These are phyloP conservation scores for Diaphora mendica DNA, from an alignment of 2,888 invertebrate species.

Conservation along the genomic window DNA sequence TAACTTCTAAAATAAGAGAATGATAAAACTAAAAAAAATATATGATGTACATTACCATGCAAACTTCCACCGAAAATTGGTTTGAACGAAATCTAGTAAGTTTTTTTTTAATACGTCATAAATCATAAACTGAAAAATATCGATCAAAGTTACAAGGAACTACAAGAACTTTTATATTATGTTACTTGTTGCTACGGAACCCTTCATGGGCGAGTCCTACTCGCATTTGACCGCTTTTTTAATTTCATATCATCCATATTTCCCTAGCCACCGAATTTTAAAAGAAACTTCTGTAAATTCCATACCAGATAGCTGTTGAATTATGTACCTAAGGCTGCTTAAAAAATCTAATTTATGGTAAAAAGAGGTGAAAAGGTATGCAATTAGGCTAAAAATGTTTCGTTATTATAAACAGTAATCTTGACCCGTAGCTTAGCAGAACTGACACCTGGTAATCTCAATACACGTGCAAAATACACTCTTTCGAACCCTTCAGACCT, in stretches of 20 bases:
- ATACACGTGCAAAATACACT: constrained; percentile 13
- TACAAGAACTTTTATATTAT: too few species aligned
- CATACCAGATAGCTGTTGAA: background rate
- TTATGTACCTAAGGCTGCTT: background rate
- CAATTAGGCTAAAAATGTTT: constrained; percentile 10
- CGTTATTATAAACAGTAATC: constrained; percentile 18
- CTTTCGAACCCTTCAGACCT: constrained; percentile 15
- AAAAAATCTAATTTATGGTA: background rate
- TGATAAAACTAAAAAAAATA: too few species aligned
- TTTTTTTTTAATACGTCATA: too few species aligned
- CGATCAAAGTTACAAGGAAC: too few species aligned
- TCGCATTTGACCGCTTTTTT: too few species aligned
- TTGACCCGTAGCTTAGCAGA: constrained; percentile 23
- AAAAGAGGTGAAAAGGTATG: constrained; percentile 10
- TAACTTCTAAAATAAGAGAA: too few species aligned
- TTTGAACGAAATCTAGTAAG: too few species aligned
- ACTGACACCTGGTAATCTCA: constrained; percentile 16
- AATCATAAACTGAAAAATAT: too few species aligned
- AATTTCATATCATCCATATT: background rate
- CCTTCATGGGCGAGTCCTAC: too few species aligned
- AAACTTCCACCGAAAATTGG: too few species aligned
- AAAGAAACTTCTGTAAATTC: background rate
- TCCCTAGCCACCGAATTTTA: background rate
- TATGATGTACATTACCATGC: too few species aligned
- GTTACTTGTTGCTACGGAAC: too few species aligned